Evolutionary conservation across 2,797 vertebrate genomes (phyloP), one percentile per base, ranked within the genome.

Genomic region (Percopsis omiscomaycus): DNA sequence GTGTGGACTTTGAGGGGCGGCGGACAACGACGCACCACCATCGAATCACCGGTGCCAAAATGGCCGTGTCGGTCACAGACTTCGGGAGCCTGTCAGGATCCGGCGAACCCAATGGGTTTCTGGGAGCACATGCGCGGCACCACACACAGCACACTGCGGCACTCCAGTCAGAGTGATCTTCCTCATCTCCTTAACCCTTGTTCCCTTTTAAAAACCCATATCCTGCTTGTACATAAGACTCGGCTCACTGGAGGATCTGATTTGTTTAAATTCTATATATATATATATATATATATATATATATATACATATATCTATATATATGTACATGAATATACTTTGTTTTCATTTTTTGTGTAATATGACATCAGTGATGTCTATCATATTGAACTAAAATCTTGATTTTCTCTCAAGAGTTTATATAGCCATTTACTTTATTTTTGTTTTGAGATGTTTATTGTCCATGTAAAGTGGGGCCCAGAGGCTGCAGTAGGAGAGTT

Each of bases 311-410:
- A 51, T 71, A 61, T 75, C 77, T 66, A 66, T 86, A 78, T 84
- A 59, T 90, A 75, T 79, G 66, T 90, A 89, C 86, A 87, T 84
- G 73, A 69, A 84, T 84, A 85, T 87, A 86, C 79, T 83, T 84
- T 85, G 74, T 81, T 89, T 91, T 84, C 74, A 75, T 87, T 86
- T 72, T 87, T 89, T 94, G 92, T 92, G 91, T 93, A 93, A 91
- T 98, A 98, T 97, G 97, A 99, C 97, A 96, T 99, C 97, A 99
- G 95, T 99, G 97, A 99, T 98, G 97, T 98, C 97, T 94, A 71
- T 94, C 95, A 94, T 97, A 96, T 94, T 97, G 95, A 97, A 95
- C 95, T 96, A 95, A 88, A 90, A 94, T 99, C 97, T 99, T 99
- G 97, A 95, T 98, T 98, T 98, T 98, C 93, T 94, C 92, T 94